Evolutionary conservation across 1,140 invertebrate genomes (phyloP).

Genomic region (Uloborus diversus): DNA sequence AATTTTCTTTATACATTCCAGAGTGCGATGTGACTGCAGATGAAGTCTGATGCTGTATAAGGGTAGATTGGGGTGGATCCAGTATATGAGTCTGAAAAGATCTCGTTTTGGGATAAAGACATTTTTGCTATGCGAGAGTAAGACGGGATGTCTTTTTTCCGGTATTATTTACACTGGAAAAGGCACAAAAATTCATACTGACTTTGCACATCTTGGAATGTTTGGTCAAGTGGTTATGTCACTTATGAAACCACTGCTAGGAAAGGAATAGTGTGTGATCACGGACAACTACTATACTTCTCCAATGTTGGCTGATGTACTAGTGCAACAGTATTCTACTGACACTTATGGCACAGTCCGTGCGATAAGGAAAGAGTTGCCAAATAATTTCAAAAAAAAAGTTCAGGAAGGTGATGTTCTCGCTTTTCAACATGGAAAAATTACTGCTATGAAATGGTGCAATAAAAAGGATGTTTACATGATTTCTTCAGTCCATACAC

Average conservation of each 20-base stretch:
- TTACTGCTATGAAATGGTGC: neutral
- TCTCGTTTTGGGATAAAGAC: conserved; percentile 16
- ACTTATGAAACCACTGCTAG: conserved; percentile 8
- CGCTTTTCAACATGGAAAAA: neutral
- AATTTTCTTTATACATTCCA: neutral
- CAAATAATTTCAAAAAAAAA: neutral
- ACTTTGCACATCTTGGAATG: neutral
- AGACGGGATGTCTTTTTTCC: neutral
- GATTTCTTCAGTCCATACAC: too few species aligned
- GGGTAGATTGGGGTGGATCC: conserved; percentile 15
- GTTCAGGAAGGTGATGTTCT: neutral
- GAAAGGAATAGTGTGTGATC: conserved; percentile 10
- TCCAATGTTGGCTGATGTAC: neutral
- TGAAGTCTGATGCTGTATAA: too few species aligned
- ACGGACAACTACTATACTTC: conserved; percentile 5
- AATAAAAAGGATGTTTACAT: too few species aligned
- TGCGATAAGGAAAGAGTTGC: neutral
- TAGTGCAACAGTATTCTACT: neutral
- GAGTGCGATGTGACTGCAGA: neutral
- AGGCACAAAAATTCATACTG: conserved; percentile 1
- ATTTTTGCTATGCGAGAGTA: conserved; percentile 18
- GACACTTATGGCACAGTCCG: neutral
- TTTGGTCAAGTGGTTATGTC: conserved; percentile 11
- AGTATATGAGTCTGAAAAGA: conserved; percentile 1
- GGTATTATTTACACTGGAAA: conserved; percentile 11